Conservation (phyloP, 2,888 invertebrate species). For the Diplazon laetatorius region DNA sequence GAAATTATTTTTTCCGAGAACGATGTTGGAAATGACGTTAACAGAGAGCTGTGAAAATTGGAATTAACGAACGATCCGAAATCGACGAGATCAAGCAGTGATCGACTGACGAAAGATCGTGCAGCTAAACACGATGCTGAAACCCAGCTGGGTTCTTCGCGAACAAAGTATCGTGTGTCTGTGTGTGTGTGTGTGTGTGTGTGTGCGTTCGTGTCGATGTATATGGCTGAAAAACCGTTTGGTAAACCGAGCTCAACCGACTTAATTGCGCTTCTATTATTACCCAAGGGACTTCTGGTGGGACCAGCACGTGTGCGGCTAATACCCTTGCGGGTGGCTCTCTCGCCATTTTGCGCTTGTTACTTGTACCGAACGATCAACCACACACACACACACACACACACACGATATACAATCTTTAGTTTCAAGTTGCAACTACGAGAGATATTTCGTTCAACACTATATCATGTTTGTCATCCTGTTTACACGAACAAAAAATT, state of each 20-base stretch:
- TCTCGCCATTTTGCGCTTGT: constrained; percentile 14
- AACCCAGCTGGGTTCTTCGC: background rate
- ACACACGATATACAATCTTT: background rate
- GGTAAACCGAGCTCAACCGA: constrained; percentile 27
- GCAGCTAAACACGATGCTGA: background rate
- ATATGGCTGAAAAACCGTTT: background rate
- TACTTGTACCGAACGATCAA: no score
- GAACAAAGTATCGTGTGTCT: no score
- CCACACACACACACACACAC: constrained; percentile 2
- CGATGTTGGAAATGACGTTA: background rate
- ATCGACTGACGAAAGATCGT: background rate
- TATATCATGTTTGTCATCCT: no score
- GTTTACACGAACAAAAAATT: no score
- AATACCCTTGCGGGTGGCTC: constrained; percentile 29
- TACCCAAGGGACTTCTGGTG: constrained; percentile 27
- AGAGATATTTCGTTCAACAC: no score
- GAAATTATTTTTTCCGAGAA: no score
- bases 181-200: no score
- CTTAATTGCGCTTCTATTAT: constrained; percentile 61
- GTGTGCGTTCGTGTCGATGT: no score
- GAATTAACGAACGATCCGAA: background rate
- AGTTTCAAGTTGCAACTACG: background rate
- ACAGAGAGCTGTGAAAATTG: background rate
- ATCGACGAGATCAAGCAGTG: constrained; percentile 1
- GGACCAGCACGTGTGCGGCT: constrained; percentile 43